phyloP scores from a whole-genome alignment of 2,888 invertebrate genomes.

The Tetranychus piercei region DNA sequence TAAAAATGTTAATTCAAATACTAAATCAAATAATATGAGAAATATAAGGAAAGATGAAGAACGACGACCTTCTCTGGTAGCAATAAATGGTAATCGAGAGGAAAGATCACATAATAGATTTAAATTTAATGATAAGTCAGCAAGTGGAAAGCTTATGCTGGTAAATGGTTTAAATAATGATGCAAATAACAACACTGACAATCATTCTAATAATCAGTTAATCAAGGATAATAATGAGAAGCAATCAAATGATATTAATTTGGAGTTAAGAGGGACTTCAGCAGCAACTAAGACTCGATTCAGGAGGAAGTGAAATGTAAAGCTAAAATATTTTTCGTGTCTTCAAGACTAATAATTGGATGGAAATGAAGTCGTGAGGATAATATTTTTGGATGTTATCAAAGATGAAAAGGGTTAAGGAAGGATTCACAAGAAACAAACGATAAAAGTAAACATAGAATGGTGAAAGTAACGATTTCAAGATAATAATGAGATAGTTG shows the following conservation, averaged over 20 bases:
- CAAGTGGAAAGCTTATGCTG: slow-evolving; percentile 7
- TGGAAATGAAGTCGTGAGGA: background rate
- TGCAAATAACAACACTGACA: slow-evolving; percentile 11
- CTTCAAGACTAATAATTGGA: background rate
- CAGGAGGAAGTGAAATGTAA: slow-evolving; percentile 2
- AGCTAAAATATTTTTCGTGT: background rate
- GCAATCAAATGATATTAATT: background rate
- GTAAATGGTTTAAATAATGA: background rate
- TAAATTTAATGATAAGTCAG: slow-evolving; percentile 9
- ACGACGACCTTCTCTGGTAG: background rate
- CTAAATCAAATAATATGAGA: slow-evolving; percentile 6
- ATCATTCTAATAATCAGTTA: background rate
- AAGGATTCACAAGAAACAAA: too few species aligned
- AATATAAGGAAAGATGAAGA: background rate
- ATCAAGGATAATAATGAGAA: background rate
- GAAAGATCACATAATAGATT: slow-evolving; percentile 3
- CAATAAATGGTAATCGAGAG: background rate
- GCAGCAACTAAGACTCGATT: slow-evolving; percentile 16
- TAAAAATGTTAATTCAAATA: background rate
- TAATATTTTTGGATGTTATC: too few species aligned
- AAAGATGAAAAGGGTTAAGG: too few species aligned
- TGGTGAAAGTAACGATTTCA: too few species aligned
- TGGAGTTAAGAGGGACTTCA: slow-evolving; percentile 18
- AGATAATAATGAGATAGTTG: too few species aligned
- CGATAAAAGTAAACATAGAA: too few species aligned